Conservation (phyloP, 2,888 invertebrate species). For the Caenorhabditis sp. region DNA sequence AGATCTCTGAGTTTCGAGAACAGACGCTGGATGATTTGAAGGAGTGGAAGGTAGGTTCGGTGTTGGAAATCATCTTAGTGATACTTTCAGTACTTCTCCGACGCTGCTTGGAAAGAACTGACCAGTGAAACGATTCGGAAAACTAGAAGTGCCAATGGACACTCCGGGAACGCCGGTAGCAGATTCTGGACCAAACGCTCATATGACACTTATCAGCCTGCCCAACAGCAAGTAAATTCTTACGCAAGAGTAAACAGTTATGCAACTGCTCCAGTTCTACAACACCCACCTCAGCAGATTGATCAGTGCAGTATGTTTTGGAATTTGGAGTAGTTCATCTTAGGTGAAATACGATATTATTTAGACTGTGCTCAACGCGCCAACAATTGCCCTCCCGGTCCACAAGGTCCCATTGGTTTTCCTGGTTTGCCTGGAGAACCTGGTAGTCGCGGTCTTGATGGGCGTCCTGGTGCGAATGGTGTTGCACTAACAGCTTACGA, state of each 20-base stretch:
- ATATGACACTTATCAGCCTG: conserved; percentile 39
- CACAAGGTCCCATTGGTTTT: conserved; percentile 54
- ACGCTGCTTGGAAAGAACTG: conserved; percentile 64
- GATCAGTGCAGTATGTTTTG: conserved; percentile 61
- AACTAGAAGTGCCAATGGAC: conserved; percentile 15
- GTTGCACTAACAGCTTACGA: conserved; percentile 63
- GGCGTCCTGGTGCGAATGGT: conserved; percentile 64
- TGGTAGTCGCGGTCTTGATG: conserved; percentile 58
- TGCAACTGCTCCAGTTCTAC: conserved; percentile 49
- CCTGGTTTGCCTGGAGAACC: conserved; percentile 62
- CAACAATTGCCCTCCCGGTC: conserved; percentile 63
- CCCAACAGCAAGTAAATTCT: conserved; percentile 37
- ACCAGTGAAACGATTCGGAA: conserved; percentile 27
- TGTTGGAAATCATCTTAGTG: background rate
- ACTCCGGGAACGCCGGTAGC: conserved; percentile 40
- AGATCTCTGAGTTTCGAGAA: conserved; percentile 53
- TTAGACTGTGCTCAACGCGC: conserved; percentile 60
- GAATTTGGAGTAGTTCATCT: background rate
- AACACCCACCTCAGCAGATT: conserved; percentile 29
- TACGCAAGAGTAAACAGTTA: conserved; percentile 60
- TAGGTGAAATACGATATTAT: background rate
- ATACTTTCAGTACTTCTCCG: conserved; percentile 53
- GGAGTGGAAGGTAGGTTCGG: conserved; percentile 62
- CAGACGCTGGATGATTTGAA: conserved; percentile 64
- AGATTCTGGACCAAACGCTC: conserved; percentile 52